Evolutionary conservation across 2,888 invertebrate genomes (phyloP), one percentile per base, ranked within the genome.

Genomic region (Ferrisia virgata): DNA sequence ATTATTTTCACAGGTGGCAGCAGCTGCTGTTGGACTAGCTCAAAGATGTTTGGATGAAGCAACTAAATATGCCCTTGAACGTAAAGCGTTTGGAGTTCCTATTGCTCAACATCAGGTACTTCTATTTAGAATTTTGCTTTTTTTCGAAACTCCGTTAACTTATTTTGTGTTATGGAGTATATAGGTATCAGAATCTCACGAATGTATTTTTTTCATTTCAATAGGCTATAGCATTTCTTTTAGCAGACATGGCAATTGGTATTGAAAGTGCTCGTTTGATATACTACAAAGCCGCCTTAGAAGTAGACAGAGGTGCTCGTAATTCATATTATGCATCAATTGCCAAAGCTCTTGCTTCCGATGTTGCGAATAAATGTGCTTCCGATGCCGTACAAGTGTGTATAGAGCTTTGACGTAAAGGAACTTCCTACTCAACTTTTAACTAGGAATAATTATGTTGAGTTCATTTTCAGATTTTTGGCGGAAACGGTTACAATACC

Each of bases 231-330:
- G 93, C 96, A 3, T 98, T 98, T 90, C 93, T 99, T 91, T 89
- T 99, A 58, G 97, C 99, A 4, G 99, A 99, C 87, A 99, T 99
- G 98, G 93, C 95, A 2, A 93, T 96, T 86, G 95, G 94, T 1
- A 92, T 96, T 22, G 97, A 97, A 89, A 93, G 95, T 0, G 91
- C 97, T 0, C 93, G 98, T 81, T 90, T 98, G 84, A 94, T 95
- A 15, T 96, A 95, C 91, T 93, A 94, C 90, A 92, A 92, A 87
- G 91, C 97, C 9, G 97, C 98, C 0, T 97, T 95, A 95, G 94
- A 96, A 89, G 92, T 94, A 8, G 99, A 99, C 88, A 92, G 93
- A 86, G 96, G 94, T 87, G 88, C 90, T 53, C 88, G 89, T 86
- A 88, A 87, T 85, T 96, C 96, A 3, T 94, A 94, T 86, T 92